Base-by-base conservation (phyloP, 2,113 vertebrate genomes). In the Callospermophilus lateralis region DNA sequence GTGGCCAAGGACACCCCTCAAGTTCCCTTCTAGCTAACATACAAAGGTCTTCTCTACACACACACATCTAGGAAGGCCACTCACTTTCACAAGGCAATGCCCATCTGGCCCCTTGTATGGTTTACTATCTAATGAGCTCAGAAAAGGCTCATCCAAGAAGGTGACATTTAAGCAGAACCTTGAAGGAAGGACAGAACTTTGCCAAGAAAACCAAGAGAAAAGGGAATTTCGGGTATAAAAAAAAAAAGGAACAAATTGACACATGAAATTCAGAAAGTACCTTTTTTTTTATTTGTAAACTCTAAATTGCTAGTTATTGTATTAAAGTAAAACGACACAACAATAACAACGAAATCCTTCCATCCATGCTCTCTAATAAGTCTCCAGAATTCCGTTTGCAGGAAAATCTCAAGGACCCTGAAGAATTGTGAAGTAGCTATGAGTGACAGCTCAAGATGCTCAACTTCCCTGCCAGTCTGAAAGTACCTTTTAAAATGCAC, bases 111-210 rank as follows among this genome's bases (percentile, higher is more conserved):
- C 65, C 67, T 20, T 51, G 63, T 6, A 6, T 48, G 74, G 32
- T 51, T 72, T 76, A 8, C 34, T 37, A 2, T 72, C 4, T 48
- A 51, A 53, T 39, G 45, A 37, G 32, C 37, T n/a, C 37, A 91
- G 79, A 79, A 81, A 51, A 53, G 3, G 9, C 30, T 72, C 89
- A 73, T 73, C 51, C 20, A 20, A 70, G 51, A 79, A 77, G 16
- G 37, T 93, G 32, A 61, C n/a, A 90, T 53, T 83, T 81, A 91
- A 72, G 10, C 73, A 32, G 19, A 95, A 70, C n/a, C 28, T 81
- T 51, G 34, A 89, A 93, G 70, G 26, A 90, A 95, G 42, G 70
- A 3, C 42, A 58, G 42, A 78, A 80, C 32, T 84, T 89, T 39
- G 9, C 37, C 45, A 67, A 79, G 30, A 76, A 91, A 61, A 83